Evolutionary conservation across 2,113 vertebrate genomes (phyloP).

Genomic region (Oncorhynchus masou): DNA sequence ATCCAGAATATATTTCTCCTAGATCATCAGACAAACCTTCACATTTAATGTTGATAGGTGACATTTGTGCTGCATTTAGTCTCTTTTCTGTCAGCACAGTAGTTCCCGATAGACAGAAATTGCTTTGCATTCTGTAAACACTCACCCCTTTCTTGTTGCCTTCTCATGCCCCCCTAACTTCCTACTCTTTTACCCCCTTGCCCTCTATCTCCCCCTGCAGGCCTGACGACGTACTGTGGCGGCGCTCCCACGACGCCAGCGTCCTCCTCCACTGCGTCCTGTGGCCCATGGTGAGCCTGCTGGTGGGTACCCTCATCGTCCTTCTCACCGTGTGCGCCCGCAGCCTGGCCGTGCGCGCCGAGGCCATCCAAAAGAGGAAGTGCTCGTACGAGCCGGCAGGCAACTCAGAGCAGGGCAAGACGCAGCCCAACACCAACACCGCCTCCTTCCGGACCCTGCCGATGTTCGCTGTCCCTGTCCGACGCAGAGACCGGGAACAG

Average conservation of each 20-base stretch:
- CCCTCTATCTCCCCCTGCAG: slow-evolving; percentile 64
- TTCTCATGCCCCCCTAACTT: not conserved
- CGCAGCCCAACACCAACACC: slow-evolving; percentile 40
- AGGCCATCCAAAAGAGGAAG: slow-evolving; percentile 93
- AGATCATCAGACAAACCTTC: too few species aligned
- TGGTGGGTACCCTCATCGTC: slow-evolving; percentile 91
- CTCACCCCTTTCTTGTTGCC: not conserved
- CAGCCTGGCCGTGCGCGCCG: slow-evolving; percentile 88
- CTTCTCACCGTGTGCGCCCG: slow-evolving; percentile 90
- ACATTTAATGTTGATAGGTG: too few species aligned
- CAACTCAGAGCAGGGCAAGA: slow-evolving; percentile 24
- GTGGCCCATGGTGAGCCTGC: slow-evolving; percentile 89
- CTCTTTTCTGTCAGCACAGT: not conserved
- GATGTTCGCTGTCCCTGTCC: slow-evolving; percentile 59
- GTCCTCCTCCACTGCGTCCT: slow-evolving; percentile 94
- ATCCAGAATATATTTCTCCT: too few species aligned
- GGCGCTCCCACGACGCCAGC: slow-evolving; percentile 84
- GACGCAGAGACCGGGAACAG: slow-evolving; percentile 54
- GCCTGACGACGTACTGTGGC: slow-evolving; percentile 89
- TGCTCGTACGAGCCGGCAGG: slow-evolving; percentile 74
- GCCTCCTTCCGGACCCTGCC: slow-evolving; percentile 51
- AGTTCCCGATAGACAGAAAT: too few species aligned
- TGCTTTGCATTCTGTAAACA: not conserved
- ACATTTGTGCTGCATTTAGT: not conserved
- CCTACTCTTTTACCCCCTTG: not conserved